phyloP scores from a whole-genome alignment of 1,140 invertebrate species.

The Trichonephila clavipes region DNA sequence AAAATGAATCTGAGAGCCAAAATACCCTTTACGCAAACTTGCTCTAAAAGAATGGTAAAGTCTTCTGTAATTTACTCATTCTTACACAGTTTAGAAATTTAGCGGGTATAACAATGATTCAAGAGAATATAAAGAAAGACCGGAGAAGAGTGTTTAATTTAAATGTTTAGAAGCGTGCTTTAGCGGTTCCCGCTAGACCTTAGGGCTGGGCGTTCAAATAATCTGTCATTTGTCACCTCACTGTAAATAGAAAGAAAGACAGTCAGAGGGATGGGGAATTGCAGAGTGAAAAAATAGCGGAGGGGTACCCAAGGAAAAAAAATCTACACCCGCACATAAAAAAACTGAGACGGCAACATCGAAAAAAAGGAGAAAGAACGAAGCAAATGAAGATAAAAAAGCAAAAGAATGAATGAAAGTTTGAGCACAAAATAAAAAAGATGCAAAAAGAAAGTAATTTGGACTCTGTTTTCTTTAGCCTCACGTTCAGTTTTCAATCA shows the following conservation, averaged over 20 bases:
- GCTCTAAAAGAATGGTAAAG: conserved; percentile 52
- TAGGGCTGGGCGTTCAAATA: conserved; percentile 66
- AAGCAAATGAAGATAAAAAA: conserved; percentile 74
- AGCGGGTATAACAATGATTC: conserved; percentile 68
- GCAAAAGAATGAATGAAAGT: conserved; percentile 69
- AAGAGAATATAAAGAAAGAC: conserved; percentile 40
- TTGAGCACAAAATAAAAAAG: conserved; percentile 58
- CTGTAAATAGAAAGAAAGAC: conserved; percentile 73
- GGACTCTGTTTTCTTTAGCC: conserved; percentile 76
- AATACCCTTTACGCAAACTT: conserved; percentile 12
- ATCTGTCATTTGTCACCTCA: conserved; percentile 73
- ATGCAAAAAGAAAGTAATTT: conserved; percentile 77
- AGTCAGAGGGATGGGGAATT: conserved; percentile 53
- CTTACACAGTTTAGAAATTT: conserved; percentile 56
- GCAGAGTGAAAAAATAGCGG: conserved; percentile 23
- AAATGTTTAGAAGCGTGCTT: conserved; percentile 71
- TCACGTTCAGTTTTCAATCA: conserved; percentile 77
- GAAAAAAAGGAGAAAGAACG: conserved; percentile 12
- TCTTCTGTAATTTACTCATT: conserved; percentile 57
- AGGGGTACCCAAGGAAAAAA: conserved; percentile 7
- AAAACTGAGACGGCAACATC: background rate
- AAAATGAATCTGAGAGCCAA: conserved; percentile 57
- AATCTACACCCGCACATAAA: background rate
- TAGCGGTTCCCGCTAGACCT: conserved; percentile 47
- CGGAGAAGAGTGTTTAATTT: conserved; percentile 71